Evolutionary conservation across 2,888 invertebrate genomes (phyloP), one percentile per base, ranked within the genome.

Genomic region (Diarsia brunnea): DNA sequence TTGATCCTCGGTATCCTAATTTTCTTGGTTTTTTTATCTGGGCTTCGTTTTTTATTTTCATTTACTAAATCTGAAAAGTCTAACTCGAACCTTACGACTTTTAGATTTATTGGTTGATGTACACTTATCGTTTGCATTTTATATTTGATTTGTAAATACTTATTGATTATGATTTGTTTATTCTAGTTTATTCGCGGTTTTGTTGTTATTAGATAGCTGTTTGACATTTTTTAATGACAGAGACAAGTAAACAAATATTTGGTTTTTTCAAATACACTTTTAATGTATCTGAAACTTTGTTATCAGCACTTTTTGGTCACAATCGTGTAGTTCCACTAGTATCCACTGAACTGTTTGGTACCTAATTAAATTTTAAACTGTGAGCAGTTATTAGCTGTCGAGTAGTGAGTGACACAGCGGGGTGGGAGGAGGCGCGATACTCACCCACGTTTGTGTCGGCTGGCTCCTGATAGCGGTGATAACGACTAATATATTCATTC

Each of bases 401-500:
- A 66, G 66, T 60, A 27, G 74, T 74, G 75, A 81, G 77, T 84
- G 86, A 75, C 85, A 80, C 73, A 77, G 75, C 72, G 65, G 82
- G 86, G 82, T 81, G 86, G 85, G 90, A 87, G 90, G 89, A 89
- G 91, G 89, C 74, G 87, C 89, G 95, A 95, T 95, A 94, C 91
- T 89, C 95, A 92, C 96, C 96, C 96, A 96, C 95, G 87, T 90
- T 92, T 84, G 86, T 91, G 94, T 87, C 90, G 90, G 91, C 87
- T 90, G 85, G 90, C 83, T 89, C 90, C 92, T 89, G 94, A 95
- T 95, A 95, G 88, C 83, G 90, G 85, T 92, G 96, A 96, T 96
- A 96, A 94, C 91, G 85, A 69, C 85, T 95, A 95, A 96, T 95
- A 93, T 95, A 95, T 96, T 95, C 95, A 92, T 90, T 92, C 85